Conservation (phyloP, 1,140 invertebrate genomes). For the Drosophila baimaii region DNA sequence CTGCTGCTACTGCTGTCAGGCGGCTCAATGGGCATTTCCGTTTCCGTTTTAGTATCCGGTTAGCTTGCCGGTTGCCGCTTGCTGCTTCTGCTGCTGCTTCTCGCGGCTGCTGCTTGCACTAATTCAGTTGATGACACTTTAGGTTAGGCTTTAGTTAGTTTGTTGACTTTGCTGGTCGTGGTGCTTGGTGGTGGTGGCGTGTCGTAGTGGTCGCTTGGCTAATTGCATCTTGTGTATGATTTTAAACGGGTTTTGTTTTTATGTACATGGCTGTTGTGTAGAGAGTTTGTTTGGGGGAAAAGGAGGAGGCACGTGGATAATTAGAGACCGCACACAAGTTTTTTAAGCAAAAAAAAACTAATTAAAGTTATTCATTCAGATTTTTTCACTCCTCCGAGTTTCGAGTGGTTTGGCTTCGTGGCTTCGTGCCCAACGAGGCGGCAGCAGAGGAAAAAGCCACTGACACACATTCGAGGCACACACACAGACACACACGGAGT, state of each 20-base stretch:
- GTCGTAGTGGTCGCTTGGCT: slow-evolving; percentile 43
- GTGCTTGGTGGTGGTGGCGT: slow-evolving; percentile 33
- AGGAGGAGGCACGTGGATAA: neutral
- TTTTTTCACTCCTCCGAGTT: slow-evolving; percentile 23
- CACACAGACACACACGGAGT: slow-evolving; percentile 4
- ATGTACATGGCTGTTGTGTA: slow-evolving; percentile 72
- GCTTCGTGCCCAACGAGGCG: slow-evolving; percentile 72
- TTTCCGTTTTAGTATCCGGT: slow-evolving; percentile 43
- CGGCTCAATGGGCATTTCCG: slow-evolving; percentile 73
- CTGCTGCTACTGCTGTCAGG: slow-evolving; percentile 37
- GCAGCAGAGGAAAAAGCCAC: slow-evolving; percentile 49
- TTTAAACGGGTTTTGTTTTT: slow-evolving; percentile 68
- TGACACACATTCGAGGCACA: slow-evolving; percentile 75
- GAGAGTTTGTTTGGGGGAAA: neutral
- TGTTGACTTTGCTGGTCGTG: slow-evolving; percentile 33
- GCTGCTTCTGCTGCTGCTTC: slow-evolving; percentile 6
- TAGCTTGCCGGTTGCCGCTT: slow-evolving; percentile 3
- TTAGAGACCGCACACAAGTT: slow-evolving; percentile 46
- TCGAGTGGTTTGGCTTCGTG: slow-evolving; percentile 46
- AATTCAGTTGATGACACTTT: slow-evolving; percentile 47
- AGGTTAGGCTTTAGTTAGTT: slow-evolving; percentile 46
- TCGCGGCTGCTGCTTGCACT: slow-evolving; percentile 43
- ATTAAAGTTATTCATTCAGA: slow-evolving; percentile 61
- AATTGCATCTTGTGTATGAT: slow-evolving; percentile 53
- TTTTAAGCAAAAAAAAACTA: slow-evolving; percentile 47